These are phyloP conservation scores for Echinops telfairi DNA, from an alignment of 2,113 vertebrate genomes.

Conservation along the genomic window DNA sequence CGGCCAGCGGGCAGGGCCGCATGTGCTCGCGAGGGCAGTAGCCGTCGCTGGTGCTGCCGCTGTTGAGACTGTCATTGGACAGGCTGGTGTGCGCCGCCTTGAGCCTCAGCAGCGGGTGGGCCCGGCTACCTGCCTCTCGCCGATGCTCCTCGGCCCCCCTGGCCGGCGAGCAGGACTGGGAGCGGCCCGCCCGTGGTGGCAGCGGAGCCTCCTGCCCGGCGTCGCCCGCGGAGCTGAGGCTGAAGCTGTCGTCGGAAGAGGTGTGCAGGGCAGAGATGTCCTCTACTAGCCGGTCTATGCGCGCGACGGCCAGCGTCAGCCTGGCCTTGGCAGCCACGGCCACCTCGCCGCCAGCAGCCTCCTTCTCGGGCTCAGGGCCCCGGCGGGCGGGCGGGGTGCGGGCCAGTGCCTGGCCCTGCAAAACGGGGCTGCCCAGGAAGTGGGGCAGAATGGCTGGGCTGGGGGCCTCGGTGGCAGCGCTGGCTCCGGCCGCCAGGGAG, in stretches of 20 bases:
- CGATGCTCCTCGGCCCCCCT: constrained; percentile 90
- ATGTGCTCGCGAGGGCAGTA: constrained; percentile 94
- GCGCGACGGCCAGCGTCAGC: constrained; percentile 95
- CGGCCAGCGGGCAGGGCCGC: constrained; percentile 86
- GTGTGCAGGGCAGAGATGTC: constrained; percentile 96
- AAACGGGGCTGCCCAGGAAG: constrained; percentile 94
- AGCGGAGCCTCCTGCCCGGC: constrained; percentile 90
- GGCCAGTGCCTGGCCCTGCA: constrained; percentile 92
- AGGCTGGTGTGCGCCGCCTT: constrained; percentile 93
- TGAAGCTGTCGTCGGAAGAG: constrained; percentile 97
- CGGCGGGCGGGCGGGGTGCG: constrained; percentile 82
- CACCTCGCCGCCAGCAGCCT: constrained; percentile 87
- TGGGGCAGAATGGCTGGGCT: constrained; percentile 94
- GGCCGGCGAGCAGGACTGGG: constrained; percentile 95
- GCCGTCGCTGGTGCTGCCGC: constrained; percentile 94
- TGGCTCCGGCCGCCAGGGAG: constrained; percentile 90
- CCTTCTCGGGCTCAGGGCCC: constrained; percentile 83
- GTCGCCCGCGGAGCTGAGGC: constrained; percentile 95
- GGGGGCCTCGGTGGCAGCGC: constrained; percentile 84
- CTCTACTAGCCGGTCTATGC: constrained; percentile 96
- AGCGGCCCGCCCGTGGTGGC: constrained; percentile 89
- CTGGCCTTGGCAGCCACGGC: constrained; percentile 93
- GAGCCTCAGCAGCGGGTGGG: constrained; percentile 91
- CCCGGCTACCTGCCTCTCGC: constrained; percentile 89
- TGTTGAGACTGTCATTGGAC: constrained; percentile 97